Evolutionary conservation across 2,888 invertebrate genomes (phyloP), one percentile per base, ranked within the genome.

Genomic region (Lumbricus terrestris): DNA sequence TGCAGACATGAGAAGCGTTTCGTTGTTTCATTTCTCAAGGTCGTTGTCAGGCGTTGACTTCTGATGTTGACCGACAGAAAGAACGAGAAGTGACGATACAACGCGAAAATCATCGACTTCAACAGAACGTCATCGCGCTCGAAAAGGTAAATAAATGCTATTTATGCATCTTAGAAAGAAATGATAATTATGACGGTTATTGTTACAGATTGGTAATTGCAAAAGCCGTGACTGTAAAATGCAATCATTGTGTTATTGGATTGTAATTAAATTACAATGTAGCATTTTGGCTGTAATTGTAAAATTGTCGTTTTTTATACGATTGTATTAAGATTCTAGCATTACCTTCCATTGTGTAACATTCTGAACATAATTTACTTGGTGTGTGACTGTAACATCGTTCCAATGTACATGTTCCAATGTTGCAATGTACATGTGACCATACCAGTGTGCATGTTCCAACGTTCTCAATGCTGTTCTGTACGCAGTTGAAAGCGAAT

Each of bases 91-190:
- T 91, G 88, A 91, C 90, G 38, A 91, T 92, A 18, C 91, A 91
- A 29, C 90, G 89, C 23, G 98, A 98, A 93, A 97, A 97, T 94
- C 96, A 97, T 91, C 96, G 96, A 93, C 95, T 98, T 90, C 96
- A 96, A 91, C 98, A 98, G 94, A 97, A 97, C 93, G 96, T 98
- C 90, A 97, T 97, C 34, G 96, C 96, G 89, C 95, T 98, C 93
- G 98, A 98, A 95, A 99, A 98, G 93, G 94, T 94, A 82, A 89
- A 40, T 15, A n/a, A n/a, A n/a, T 40, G 15, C 40, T 40, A 40
- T 15, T n/a, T n/a, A 11, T 23, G 23, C 23, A n/a, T n/a, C n/a
- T n/a, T n/a, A 29, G 69, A 69, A n/a, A 69, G 29, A 69, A n/a
- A 69, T 11, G 29, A n/a, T n/a, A n/a, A 69, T n/a, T n/a, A n/a